Evolutionary conservation across 2,113 vertebrate species (phyloP).

Genomic region (Ciconia stormi): DNA sequence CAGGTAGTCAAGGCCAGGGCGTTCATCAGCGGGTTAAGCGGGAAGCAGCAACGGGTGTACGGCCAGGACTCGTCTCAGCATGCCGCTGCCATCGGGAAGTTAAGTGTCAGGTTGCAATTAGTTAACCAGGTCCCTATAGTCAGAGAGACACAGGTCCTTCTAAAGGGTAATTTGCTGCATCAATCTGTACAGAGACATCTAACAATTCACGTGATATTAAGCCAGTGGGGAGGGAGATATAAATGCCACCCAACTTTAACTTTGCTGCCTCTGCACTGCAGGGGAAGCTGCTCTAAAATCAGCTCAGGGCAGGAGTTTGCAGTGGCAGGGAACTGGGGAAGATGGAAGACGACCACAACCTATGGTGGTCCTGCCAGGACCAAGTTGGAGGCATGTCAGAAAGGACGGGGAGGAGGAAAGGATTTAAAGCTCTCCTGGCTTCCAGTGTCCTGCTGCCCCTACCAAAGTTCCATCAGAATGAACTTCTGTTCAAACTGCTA

Average conservation of each 20-base stretch:
- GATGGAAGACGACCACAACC: not conserved
- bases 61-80: not conserved
- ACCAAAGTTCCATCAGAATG: not conserved
- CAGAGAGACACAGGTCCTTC: not conserved
- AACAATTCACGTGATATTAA: accelerated
- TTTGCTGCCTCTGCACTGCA: not conserved
- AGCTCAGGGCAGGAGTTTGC: not conserved
- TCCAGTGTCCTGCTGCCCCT: not conserved
- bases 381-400: not conserved
- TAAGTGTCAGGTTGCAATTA: not conserved
- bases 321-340: not conserved
- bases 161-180: not conserved
- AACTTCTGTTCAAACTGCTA: not conserved
- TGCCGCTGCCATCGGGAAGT: not conserved
- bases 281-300: not conserved
- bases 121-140: not conserved
- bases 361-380: not conserved
- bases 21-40: not conserved
- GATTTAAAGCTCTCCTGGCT: not conserved
- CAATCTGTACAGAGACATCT: not conserved
- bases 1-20: not conserved
- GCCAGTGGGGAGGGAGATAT: not conserved
- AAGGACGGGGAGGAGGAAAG: not conserved
- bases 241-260: not conserved
- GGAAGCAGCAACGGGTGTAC: accelerated